Evolutionary conservation across 2,113 vertebrate genomes (phyloP).

Genomic region (Paratilapia polleni): DNA sequence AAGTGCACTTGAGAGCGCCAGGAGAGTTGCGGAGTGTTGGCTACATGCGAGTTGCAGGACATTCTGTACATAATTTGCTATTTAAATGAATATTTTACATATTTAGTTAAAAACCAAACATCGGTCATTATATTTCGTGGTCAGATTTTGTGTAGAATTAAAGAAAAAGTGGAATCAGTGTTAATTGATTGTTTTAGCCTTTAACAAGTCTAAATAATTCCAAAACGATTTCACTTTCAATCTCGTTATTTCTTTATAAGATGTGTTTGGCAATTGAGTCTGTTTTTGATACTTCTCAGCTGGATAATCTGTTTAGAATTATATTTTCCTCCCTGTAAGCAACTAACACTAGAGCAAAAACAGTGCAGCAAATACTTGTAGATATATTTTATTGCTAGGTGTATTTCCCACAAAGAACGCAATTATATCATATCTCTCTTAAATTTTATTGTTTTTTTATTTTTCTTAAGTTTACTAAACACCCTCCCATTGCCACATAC

Average conservation of each 20-base stretch:
- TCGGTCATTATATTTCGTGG: slow-evolving; percentile 33
- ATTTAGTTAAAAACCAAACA: slow-evolving; percentile 13
- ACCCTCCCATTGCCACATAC: slow-evolving; percentile 13
- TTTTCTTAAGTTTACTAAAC: slow-evolving; percentile 1
- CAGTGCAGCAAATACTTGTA: slow-evolving; percentile 20
- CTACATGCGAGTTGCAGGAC: slow-evolving; percentile 7
- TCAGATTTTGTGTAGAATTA: slow-evolving; percentile 13
- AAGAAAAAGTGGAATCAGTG: slow-evolving; percentile 4
- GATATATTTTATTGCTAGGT: slow-evolving; percentile 16
- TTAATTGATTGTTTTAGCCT: slow-evolving; percentile 11
- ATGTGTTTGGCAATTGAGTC: slow-evolving; percentile 18
- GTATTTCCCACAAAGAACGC: background rate
- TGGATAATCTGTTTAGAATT: slow-evolving; percentile 42
- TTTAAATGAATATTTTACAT: slow-evolving; percentile 19
- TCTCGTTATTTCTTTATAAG: slow-evolving; percentile 6
- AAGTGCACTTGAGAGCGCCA: slow-evolving; percentile 75
- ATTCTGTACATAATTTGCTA: slow-evolving; percentile 1
- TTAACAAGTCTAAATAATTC: slow-evolving; percentile 8
- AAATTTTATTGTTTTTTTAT: slow-evolving; percentile 15
- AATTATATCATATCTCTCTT: background rate
- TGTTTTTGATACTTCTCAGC: slow-evolving; percentile 16
- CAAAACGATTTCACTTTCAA: slow-evolving; percentile 1
- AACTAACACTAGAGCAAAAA: slow-evolving; percentile 19
- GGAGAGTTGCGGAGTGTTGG: slow-evolving; percentile 33
- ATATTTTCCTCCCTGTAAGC: slow-evolving; percentile 15